phyloP scores from a whole-genome alignment of 2,888 invertebrate genomes.

The Ypsolopha sequella region DNA sequence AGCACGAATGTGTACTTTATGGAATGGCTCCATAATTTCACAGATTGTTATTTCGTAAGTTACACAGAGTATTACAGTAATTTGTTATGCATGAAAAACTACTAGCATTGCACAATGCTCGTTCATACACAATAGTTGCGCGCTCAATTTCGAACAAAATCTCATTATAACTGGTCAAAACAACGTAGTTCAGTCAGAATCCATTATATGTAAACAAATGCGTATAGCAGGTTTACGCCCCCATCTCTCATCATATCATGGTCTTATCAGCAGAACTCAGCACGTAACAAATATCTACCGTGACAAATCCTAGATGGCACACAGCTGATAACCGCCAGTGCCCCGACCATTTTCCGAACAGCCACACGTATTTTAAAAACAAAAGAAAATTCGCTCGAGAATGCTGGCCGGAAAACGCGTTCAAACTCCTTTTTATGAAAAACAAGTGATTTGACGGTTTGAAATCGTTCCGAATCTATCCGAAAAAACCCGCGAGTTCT shows the following conservation, averaged over 20 bases:
- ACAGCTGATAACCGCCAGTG: constrained; percentile 60
- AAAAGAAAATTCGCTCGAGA: constrained; percentile 5
- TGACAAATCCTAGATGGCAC: constrained; percentile 60
- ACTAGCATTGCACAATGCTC: too few species aligned
- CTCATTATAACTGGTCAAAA: too few species aligned
- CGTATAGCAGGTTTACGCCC: not conserved
- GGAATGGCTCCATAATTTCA: too few species aligned
- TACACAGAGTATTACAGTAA: too few species aligned
- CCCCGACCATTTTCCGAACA: constrained; percentile 36
- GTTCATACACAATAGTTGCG: too few species aligned
- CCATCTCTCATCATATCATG: not conserved
- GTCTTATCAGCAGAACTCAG: constrained; percentile 48
- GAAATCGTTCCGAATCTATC: too few species aligned
- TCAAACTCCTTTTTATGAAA: not conserved
- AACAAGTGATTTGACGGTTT: constrained; percentile 3
- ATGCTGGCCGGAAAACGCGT: constrained; percentile 2
- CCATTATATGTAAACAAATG: not conserved
- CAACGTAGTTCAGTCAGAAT: not conserved
- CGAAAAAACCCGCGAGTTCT: too few species aligned
- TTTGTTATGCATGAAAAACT: too few species aligned
- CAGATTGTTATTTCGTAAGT: too few species aligned
- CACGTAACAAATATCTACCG: constrained; percentile 52
- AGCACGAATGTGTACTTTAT: too few species aligned
- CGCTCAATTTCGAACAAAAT: too few species aligned
- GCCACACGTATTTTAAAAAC: constrained; percentile 26